Evolutionary conservation across 2,888 invertebrate genomes (phyloP).

Genomic region (Thera obeliscata): DNA sequence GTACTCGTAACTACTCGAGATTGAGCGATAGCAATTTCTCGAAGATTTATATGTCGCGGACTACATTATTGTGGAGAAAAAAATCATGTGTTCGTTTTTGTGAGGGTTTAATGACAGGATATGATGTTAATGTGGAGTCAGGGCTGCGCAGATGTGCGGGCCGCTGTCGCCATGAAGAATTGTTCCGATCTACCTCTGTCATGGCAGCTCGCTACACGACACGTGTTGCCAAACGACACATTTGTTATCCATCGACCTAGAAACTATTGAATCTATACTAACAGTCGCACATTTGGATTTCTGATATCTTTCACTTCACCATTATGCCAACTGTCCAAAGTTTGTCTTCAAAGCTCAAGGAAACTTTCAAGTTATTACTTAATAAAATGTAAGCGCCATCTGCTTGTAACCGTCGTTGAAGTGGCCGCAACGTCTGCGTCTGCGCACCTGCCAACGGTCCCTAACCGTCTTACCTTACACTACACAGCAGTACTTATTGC

Average conservation of each 20-base stretch:
- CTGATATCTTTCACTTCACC: neutral
- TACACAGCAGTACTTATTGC: conserved; percentile 16
- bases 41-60: conserved; percentile 68
- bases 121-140: conserved; percentile 69
- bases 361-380: conserved; percentile 16
- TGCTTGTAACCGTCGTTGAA: conserved; percentile 28
- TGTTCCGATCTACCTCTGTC: conserved; percentile 65
- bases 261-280: conserved; percentile 15
- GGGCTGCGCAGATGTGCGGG: conserved; percentile 75
- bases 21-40: conserved; percentile 67
- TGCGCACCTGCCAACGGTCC: conserved; percentile 45
- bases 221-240: conserved; percentile 52
- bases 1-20: conserved; percentile 41
- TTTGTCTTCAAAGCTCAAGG: conserved; percentile 4
- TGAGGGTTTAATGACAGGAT: conserved; percentile 78
- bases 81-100: conserved; percentile 64
- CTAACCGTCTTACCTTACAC: conserved; percentile 34
- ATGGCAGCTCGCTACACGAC: conserved; percentile 69
- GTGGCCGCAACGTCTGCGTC: conserved; percentile 30
- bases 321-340: neutral
- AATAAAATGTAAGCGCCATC: conserved; percentile 27
- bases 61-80: conserved; percentile 63
- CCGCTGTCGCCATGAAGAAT: conserved; percentile 63
- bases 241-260: conserved; percentile 34
- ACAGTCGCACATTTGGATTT: conserved; percentile 1